Evolutionary conservation across 2,113 vertebrate genomes (phyloP).

Genomic region (Sphyrna mokarran): DNA sequence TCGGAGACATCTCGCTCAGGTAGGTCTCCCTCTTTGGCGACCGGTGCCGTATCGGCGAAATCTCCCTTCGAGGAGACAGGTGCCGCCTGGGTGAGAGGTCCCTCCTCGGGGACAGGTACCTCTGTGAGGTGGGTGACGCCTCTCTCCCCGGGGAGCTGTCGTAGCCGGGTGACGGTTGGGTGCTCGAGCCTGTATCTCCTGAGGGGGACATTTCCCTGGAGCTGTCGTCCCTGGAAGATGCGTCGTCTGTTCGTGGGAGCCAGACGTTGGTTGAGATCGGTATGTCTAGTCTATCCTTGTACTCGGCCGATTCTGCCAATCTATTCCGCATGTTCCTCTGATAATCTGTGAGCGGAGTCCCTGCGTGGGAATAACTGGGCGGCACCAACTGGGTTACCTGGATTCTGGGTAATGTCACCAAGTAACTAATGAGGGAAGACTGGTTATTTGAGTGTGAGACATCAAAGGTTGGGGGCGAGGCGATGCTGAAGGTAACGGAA

Average conservation of each 20-base stretch:
- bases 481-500: constrained; percentile 61
- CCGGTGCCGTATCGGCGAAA: constrained; percentile 70
- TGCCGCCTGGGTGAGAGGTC: constrained; percentile 69
- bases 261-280: constrained; percentile 78
- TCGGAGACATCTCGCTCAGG: constrained; percentile 66
- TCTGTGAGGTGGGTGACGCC: constrained; percentile 70
- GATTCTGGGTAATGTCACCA: constrained; percentile 89
- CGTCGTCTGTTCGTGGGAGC: constrained; percentile 47
- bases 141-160: constrained; percentile 82
- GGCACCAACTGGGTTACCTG: constrained; percentile 81
- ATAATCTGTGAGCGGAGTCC: constrained; percentile 68
- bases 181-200: constrained; percentile 51
- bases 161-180: constrained; percentile 73
- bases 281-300: constrained; percentile 71
- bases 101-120: constrained; percentile 77
- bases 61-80: constrained; percentile 66
- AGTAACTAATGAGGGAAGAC: constrained; percentile 80
- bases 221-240: constrained; percentile 64
- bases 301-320: constrained; percentile 62
- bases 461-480: constrained; percentile 60
- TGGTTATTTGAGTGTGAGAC: constrained; percentile 58
- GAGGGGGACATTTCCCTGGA: constrained; percentile 77
- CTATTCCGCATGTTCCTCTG: constrained; percentile 71
- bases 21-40: constrained; percentile 70
- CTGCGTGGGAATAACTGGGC: constrained; percentile 60